Percentiles rank a stretch among this genome's conserved stretches.
Evolutionary conservation across 1,140 invertebrate species (phyloP).

Genomic region (Papilio machaon): DNA sequence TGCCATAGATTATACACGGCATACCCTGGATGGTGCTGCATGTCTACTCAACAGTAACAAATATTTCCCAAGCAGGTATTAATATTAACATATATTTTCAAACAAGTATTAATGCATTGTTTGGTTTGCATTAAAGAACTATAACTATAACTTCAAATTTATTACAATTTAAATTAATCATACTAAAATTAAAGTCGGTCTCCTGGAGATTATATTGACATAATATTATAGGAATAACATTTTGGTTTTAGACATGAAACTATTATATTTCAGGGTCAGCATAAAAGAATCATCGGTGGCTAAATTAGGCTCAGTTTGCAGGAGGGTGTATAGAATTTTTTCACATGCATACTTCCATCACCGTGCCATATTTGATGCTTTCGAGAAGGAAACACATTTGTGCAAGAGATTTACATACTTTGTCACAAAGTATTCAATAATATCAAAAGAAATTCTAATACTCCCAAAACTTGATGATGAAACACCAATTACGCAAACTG

Average conservation of each 20-base stretch:
- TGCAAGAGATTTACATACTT: slow-evolving; percentile 99
- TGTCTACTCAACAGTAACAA: slow-evolving; percentile 99
- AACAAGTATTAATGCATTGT: background rate
- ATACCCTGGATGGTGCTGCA: slow-evolving; percentile 99
- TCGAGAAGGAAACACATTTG: slow-evolving; percentile 97
- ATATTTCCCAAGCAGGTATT: slow-evolving; percentile 99
- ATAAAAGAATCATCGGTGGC: slow-evolving; percentile 99
- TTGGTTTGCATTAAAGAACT: background rate
- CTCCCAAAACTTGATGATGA: slow-evolving; percentile 95
- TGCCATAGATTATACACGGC: slow-evolving; percentile 99
- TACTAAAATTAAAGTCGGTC: too few relatives aligned
- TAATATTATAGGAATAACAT: too few relatives aligned
- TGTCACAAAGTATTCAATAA: slow-evolving; percentile 99
- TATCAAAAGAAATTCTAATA: slow-evolving; percentile 99
- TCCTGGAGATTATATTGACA: too few relatives aligned
- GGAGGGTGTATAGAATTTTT: slow-evolving; percentile 99
- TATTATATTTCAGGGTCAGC: slow-evolving; percentile 90
- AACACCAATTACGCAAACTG: slow-evolving; percentile 73
- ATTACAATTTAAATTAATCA: too few relatives aligned
- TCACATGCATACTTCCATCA: slow-evolving; percentile 99
- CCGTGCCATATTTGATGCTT: slow-evolving; percentile 97
- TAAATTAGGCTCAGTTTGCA: slow-evolving; percentile 98
- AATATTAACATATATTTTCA: slow-evolving; percentile 11
- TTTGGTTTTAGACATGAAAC: background rate
- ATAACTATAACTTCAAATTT: too few relatives aligned